A percentile compares a stretch with the other conserved stretches of the same genome.
phyloP scores from a whole-genome alignment of 2,888 invertebrate genomes.

The Drosophila longiperda region DNA sequence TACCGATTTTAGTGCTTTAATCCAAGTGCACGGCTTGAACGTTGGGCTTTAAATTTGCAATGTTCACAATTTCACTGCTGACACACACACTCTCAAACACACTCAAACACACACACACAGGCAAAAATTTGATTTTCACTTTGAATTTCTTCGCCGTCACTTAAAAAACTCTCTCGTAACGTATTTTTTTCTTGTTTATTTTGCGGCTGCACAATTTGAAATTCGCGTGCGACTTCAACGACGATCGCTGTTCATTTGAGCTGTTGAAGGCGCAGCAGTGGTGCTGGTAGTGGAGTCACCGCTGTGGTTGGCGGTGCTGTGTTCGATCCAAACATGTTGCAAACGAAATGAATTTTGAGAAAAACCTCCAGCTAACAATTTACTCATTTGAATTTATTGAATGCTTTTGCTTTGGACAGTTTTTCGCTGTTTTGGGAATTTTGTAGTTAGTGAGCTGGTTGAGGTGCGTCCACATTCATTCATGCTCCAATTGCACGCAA shows the following conservation, averaged over 20 bases:
- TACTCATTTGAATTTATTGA: slow-evolving; percentile 16
- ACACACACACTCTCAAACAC: slow-evolving; percentile 14
- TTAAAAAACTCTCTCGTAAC: slow-evolving; percentile 65
- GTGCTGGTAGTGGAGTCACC: slow-evolving; percentile 22
- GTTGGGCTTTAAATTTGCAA: slow-evolving; percentile 58
- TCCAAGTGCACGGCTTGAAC: slow-evolving; percentile 66
- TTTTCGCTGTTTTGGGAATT: slow-evolving; percentile 25
- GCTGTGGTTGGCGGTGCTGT: slow-evolving; percentile 12
- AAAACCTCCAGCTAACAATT: slow-evolving; percentile 3
- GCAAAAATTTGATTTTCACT: slow-evolving; percentile 71
- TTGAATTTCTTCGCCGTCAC: slow-evolving; percentile 58
- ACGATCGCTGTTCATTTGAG: slow-evolving; percentile 70
- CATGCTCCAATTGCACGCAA: slow-evolving; percentile 61
- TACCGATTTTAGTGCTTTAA: slow-evolving; percentile 67
- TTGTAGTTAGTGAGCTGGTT: not conserved
- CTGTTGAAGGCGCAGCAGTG: slow-evolving; percentile 29
- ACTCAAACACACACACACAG: slow-evolving; percentile 2
- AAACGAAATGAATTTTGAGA: slow-evolving; percentile 21
- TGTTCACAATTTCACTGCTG: slow-evolving; percentile 74
- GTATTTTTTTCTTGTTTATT: slow-evolving; percentile 19
- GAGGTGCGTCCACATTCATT: slow-evolving; percentile 56
- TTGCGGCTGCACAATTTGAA: slow-evolving; percentile 45
- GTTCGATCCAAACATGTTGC: slow-evolving; percentile 65
- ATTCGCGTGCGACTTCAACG: slow-evolving; percentile 78
- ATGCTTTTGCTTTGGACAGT: slow-evolving; percentile 2